A percentile compares a stretch with the other conserved stretches of the same genome.
Conservation (phyloP, 2,888 invertebrate species). For the Molanna angustata region DNA sequence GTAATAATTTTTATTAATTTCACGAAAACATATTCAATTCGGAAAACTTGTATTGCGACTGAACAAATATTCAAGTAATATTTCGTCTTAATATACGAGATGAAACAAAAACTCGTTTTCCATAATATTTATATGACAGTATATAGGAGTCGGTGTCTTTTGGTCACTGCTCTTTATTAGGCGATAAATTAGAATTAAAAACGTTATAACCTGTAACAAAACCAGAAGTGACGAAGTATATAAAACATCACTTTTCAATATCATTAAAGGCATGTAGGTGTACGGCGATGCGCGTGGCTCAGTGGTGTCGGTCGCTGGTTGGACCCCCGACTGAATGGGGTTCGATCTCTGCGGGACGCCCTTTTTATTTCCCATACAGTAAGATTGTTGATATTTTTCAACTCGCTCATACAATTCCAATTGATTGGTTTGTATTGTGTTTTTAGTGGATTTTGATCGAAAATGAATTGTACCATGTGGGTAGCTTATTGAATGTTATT, state of each 20-base stretch:
- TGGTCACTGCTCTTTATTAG: no score
- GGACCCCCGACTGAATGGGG: slow-evolving; percentile 20
- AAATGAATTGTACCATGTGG: slow-evolving; percentile 15
- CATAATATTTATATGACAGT: no score
- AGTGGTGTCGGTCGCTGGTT: slow-evolving; percentile 17
- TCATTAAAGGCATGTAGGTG: slow-evolving; percentile 23
- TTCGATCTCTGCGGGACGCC: slow-evolving; percentile 17
- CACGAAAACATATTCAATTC: no score
- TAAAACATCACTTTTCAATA: slow-evolving; percentile 30
- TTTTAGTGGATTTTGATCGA: slow-evolving; percentile 25
- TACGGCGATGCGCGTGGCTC: slow-evolving; percentile 9
- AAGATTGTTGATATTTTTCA: slow-evolving; percentile 20
- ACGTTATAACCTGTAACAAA: no score
- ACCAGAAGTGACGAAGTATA: slow-evolving; percentile 33
- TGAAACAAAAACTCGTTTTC: no score
- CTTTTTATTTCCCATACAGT: slow-evolving; percentile 18
- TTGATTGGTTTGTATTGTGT: slow-evolving; percentile 30
- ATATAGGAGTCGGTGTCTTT: no score
- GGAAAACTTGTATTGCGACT: no score
- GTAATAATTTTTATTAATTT: no score
- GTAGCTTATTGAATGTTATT: no score
- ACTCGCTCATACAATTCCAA: slow-evolving; percentile 15
- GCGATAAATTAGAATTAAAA: no score
- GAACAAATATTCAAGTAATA: no score
- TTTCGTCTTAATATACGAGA: no score